Percentiles rank a stretch among this genome's conserved stretches.
Conservation (phyloP, 2,888 invertebrate genomes). For the Chrysolina americana region DNA sequence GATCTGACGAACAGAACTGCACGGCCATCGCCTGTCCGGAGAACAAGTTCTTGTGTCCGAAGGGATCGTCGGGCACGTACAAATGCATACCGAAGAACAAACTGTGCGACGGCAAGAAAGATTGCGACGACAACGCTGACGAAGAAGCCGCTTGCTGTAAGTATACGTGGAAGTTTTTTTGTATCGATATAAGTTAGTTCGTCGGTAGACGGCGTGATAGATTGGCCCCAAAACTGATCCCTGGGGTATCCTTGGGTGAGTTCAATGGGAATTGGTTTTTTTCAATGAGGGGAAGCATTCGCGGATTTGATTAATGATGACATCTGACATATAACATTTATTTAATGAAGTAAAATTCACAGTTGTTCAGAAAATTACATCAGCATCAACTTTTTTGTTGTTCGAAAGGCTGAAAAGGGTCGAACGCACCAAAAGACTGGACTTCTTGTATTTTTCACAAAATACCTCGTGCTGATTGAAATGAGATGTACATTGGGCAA, state of each 20-base stretch:
- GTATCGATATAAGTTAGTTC: too few relatives aligned
- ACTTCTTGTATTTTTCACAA: too few relatives aligned
- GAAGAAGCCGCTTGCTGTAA: conserved; percentile 91
- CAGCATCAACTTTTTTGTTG: too few relatives aligned
- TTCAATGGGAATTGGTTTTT: not conserved
- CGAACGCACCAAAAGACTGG: too few relatives aligned
- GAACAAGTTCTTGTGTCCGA: conserved; percentile 91
- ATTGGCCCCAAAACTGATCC: not conserved
- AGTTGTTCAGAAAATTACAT: too few relatives aligned
- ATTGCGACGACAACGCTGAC: conserved; percentile 93
- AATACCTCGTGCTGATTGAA: too few relatives aligned
- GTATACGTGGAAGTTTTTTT: conserved; percentile 65
- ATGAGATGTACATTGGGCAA: too few relatives aligned
- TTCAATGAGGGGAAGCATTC: too few relatives aligned
- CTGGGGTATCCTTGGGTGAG: not conserved
- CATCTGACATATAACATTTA: too few relatives aligned
- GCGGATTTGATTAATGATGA: too few relatives aligned
- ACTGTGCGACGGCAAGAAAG: conserved; percentile 91
- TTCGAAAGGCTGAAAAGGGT: too few relatives aligned
- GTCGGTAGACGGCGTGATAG: not conserved
- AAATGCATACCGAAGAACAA: conserved; percentile 91
- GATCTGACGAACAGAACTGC: conserved; percentile 91
- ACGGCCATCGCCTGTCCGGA: conserved; percentile 90
- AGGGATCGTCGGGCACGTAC: conserved; percentile 80
- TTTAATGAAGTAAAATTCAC: too few relatives aligned